phyloP scores from a whole-genome alignment of 2,888 invertebrate genomes.

The Dryobotodes eremita region DNA sequence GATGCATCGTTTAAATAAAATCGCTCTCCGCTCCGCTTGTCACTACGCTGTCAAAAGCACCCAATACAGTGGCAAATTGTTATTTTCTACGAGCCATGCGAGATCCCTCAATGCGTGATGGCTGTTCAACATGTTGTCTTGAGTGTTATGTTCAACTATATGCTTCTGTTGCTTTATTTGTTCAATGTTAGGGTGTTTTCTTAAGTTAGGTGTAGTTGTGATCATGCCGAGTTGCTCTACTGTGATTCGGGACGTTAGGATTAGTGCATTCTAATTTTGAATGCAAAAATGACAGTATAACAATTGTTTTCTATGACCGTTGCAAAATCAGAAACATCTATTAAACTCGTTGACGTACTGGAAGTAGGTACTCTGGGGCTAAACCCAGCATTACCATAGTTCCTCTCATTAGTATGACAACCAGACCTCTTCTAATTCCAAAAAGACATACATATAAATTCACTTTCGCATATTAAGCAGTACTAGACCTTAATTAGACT shows the following conservation, averaged over 20 bases:
- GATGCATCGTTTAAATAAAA: neutral
- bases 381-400: slow-evolving; percentile 17
- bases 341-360: neutral
- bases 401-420: slow-evolving; percentile 40
- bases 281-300: neutral
- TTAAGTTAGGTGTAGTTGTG: neutral
- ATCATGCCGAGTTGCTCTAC: neutral
- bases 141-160: slow-evolving; percentile 33
- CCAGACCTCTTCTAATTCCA: slow-evolving; percentile 18
- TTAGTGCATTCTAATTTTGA: slow-evolving; percentile 6
- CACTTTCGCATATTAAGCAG: slow-evolving; percentile 63
- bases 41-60: slow-evolving; percentile 4
- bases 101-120: slow-evolving; percentile 57
- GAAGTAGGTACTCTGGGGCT: neutral
- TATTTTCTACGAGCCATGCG: slow-evolving; percentile 62
- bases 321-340: neutral
- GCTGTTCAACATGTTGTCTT: slow-evolving; percentile 47
- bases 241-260: neutral
- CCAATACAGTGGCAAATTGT: slow-evolving; percentile 68
- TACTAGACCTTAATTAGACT: slow-evolving; percentile 56
- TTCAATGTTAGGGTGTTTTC: slow-evolving; percentile 8
- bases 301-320: neutral
- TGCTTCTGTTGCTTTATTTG: slow-evolving; percentile 38
- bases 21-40: slow-evolving; percentile 1
- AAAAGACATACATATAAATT: slow-evolving; percentile 53